These are phyloP conservation scores for Antennarius striatus DNA, from an alignment of 2,113 vertebrate genomes.

Conservation along the genomic window DNA sequence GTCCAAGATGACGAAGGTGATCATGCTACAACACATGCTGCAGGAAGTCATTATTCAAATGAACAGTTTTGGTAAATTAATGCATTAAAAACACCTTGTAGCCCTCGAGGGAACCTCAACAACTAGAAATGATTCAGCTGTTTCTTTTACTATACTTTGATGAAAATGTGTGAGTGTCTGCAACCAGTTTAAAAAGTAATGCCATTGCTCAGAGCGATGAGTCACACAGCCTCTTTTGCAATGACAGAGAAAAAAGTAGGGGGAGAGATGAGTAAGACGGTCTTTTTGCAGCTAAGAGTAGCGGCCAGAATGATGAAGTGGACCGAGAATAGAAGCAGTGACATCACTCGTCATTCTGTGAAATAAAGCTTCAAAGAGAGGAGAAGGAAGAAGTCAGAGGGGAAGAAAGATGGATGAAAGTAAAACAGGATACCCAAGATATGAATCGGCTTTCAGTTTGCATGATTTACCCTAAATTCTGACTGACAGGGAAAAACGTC, in stretches of 20 bases:
- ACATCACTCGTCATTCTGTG: conserved; percentile 31
- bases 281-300: conserved; percentile 26
- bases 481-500: conserved; percentile 10
- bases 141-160: conserved; percentile 1
- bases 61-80: neutral
- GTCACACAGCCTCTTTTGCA: conserved; percentile 30
- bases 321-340: conserved; percentile 22
- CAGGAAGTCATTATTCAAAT: neutral
- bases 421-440: neutral
- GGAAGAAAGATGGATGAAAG: neutral
- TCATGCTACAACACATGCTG: neutral
- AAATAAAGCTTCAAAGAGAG: conserved; percentile 11
- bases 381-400: conserved; percentile 3
- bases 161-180: conserved; percentile 5
- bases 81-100: neutral
- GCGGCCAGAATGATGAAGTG: conserved; percentile 21
- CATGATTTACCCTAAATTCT: neutral
- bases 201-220: conserved; percentile 33
- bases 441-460: neutral
- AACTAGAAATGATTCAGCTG: neutral
- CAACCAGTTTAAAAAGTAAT: conserved; percentile 25
- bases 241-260: conserved; percentile 1
- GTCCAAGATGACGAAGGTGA: neutral
- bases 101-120: neutral
- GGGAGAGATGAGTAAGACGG: neutral